phyloP scores from a whole-genome alignment of 35 echinoderm and acorn worm genomes.

The Amphiura filiformis region DNA sequence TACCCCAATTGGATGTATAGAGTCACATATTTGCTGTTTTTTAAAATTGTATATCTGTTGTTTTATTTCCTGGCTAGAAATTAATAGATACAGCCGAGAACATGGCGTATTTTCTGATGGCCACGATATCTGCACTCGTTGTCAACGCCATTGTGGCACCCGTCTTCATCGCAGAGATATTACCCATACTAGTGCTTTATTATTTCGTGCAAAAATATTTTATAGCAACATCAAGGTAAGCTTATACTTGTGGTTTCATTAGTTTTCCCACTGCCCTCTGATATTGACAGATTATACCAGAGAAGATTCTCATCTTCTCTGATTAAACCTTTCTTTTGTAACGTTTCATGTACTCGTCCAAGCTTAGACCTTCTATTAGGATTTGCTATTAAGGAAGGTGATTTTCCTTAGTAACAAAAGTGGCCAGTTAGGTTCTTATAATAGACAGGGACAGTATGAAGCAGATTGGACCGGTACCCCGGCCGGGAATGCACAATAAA shows the following conservation, averaged over 20 bases:
- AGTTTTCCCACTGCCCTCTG: not conserved
- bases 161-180: constrained; percentile 33
- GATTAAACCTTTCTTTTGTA: not conserved
- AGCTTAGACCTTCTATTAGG: too few relatives aligned
- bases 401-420: too few relatives aligned
- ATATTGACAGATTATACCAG: not conserved
- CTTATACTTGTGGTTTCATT: not conserved
- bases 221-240: constrained; percentile 65
- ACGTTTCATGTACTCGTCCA: too few relatives aligned
- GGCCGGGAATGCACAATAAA: too few relatives aligned
- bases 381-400: too few relatives aligned
- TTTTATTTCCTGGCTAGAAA: too few relatives aligned
- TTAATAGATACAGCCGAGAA: not conserved
- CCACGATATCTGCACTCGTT: constrained; percentile 22
- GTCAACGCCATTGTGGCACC: constrained; percentile 59
- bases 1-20: too few relatives aligned
- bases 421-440: too few relatives aligned
- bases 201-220: constrained; percentile 53
- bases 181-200: constrained; percentile 40
- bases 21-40: too few relatives aligned
- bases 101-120: not conserved
- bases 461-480: too few relatives aligned
- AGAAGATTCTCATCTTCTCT: not conserved
- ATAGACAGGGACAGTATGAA: too few relatives aligned
- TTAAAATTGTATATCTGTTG: too few relatives aligned